phyloP scores from a whole-genome alignment of 2,797 vertebrate genomes.

The Tragelaphus eurycerus region DNA sequence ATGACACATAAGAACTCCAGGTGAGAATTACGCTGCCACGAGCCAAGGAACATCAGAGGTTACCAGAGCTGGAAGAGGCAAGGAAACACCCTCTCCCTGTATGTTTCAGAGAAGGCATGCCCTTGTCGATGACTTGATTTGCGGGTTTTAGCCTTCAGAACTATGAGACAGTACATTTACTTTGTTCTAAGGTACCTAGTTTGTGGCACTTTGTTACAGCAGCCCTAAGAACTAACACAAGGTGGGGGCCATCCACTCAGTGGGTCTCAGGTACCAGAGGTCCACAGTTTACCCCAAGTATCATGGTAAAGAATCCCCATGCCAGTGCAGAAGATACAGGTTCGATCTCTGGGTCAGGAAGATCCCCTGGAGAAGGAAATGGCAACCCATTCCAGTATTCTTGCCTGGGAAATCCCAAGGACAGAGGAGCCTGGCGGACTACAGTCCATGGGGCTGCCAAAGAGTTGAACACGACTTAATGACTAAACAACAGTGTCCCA shows the following conservation, averaged over 20 bases:
- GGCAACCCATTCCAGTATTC: background rate
- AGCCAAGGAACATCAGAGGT: background rate
- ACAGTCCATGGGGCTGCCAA: background rate
- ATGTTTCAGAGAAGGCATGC: background rate
- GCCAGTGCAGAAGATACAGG: background rate
- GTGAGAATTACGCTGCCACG: rapidly evolving
- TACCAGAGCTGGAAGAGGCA: background rate
- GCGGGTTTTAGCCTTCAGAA: background rate
- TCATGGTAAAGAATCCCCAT: background rate
- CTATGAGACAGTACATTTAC: background rate
- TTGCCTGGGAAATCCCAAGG: background rate
- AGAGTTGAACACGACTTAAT: background rate
- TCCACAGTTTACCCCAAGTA: background rate
- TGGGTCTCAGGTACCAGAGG: background rate
- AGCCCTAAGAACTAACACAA: background rate
- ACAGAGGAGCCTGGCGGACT: background rate
- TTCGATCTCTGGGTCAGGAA: background rate
- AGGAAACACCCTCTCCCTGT: background rate
- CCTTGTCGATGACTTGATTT: too few species aligned
- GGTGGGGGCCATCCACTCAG: too few species aligned
- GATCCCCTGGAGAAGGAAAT: background rate
- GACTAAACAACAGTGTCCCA: background rate
- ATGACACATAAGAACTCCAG: background rate
- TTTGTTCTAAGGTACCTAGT: background rate
- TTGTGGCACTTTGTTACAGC: background rate